Evolutionary conservation across 37 sponge, comb jelly and placozoan genomes (phyloP), one percentile per base, ranked within the genome.

Genomic region (Theonella swinhoei): DNA sequence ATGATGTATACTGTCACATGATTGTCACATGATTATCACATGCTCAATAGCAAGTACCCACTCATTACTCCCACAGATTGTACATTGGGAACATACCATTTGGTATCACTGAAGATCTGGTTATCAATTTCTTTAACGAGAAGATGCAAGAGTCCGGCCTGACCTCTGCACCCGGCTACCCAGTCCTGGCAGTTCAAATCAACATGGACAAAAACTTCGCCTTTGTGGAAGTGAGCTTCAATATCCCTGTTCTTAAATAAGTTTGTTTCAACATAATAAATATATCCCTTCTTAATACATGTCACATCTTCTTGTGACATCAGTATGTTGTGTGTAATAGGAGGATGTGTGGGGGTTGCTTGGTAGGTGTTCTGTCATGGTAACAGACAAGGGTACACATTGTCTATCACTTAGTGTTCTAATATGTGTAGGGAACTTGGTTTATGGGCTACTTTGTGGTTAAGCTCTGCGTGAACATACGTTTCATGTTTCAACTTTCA

Each of bases 151-250:
- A 88, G 31, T 71, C 93, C 20, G 74, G 79, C 0, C 78, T 99
- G 14, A 65, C 80, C 20, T 87, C 91, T 36, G 99, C 99, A 59
- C 91, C 97, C 17, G 99, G 99, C 4, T 79, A 90, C 79, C 99
- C 99, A 64, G 97, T 95, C 0, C 74, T 99, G 39, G 95, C 97
- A 26, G 92, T 90, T 25, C 99, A 99, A 83, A 96, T 99, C 83
- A 99, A 99, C 62, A 91, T 95, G 85, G 99, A 99, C 58, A 96
- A 96, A 87, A 99, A 99, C 67, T 99, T 99, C 89, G 99, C 99
- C 24, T 99, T 99, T 77, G 74, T 94, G 26, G 99, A 99, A 90
- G 98, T 97, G 70, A 43, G 75, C n/a, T n/a, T n/a, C n/a, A n/a
- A n/a, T n/a, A n/a, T n/a, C n/a, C n/a, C 23, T 26, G 28, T n/a